phyloP scores from a whole-genome alignment of 1,140 invertebrate genomes.

The Calosoma granatense region DNA sequence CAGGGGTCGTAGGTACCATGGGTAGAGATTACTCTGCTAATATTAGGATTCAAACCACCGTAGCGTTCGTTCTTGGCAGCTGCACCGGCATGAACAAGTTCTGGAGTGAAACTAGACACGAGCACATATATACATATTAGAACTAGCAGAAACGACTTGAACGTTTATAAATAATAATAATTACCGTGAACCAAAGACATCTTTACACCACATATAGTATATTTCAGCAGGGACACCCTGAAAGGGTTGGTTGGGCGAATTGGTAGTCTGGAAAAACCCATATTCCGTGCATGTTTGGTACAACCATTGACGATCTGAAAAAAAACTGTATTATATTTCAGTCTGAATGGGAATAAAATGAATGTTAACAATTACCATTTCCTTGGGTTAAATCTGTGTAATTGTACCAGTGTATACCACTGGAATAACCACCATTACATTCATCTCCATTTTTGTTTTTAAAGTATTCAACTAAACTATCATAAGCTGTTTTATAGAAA shows the following conservation, averaged over 20 bases:
- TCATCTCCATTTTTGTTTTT: not conserved
- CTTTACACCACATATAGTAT: not conserved
- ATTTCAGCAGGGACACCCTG: slow-evolving; percentile 39
- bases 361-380: not conserved
- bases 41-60: slow-evolving; percentile 42
- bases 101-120: slow-evolving; percentile 37
- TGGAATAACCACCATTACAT: not conserved
- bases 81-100: slow-evolving; percentile 37
- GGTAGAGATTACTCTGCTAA: slow-evolving; percentile 51
- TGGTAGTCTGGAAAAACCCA: slow-evolving; percentile 66
- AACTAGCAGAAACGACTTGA: not conserved
- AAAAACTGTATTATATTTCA: not conserved
- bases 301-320: slow-evolving; percentile 52
- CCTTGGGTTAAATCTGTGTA: not conserved
- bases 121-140: too few species aligned
- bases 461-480: not conserved
- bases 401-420: not conserved
- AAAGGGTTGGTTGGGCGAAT: slow-evolving; percentile 48
- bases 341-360: not conserved
- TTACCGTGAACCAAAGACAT: slow-evolving; percentile 9
- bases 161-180: not conserved
- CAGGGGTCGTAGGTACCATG: slow-evolving; percentile 55
- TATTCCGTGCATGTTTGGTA: slow-evolving; percentile 77
- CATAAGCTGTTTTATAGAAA: not conserved
- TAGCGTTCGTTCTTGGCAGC: slow-evolving; percentile 48